Evolutionary conservation across 2,888 invertebrate genomes (phyloP), one percentile per base, ranked within the genome.

Genomic region (Tinea pellionella): DNA sequence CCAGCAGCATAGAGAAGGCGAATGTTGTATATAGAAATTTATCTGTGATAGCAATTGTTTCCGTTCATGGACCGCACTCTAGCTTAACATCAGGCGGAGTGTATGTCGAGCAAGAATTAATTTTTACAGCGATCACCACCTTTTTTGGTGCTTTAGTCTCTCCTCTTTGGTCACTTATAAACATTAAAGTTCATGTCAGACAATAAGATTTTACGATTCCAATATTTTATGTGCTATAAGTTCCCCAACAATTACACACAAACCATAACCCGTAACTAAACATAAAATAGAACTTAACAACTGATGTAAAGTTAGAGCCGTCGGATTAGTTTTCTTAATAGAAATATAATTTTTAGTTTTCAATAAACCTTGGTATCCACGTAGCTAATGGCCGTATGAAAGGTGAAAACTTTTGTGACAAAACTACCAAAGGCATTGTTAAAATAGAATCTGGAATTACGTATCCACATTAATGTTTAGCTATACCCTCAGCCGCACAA

Each of bases 381-480:
- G 67, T 61, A 0, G 69, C 63, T 8, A 81, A 60, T 0, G 76
- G 66, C 12, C 64, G 65, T 1, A 64, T 64, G 59, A 77, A 80
- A 0, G 80, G 75, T 11, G 82, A 82, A 60, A 74, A 68, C 61
- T 69, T 71, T 60, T 66, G 74, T 71, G 77, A 75, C 80, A 78
- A 81, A 13, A 81, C 68, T 0, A 80, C 81, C 56, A 80, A 65
- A 6, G 81, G 80, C 4, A 79, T 69, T 0, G 76, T 75, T 67
- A 82, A 67, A 29, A 82, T 80, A 0, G 78, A 77, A 60, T 81
- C 80, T 0, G 79, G 72, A 2, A 83, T 67, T 1, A 80, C 63
- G 59, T 78, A 72, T 0, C 78, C 81, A 63, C 82, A 81, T 61
- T 75, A 75, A n/a, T 72, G 69, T 12, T 77, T 78, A 12, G 72